These are phyloP conservation scores for Corvus moneduloides DNA, from an alignment of 2,113 vertebrate genomes.

Conservation along the genomic window DNA sequence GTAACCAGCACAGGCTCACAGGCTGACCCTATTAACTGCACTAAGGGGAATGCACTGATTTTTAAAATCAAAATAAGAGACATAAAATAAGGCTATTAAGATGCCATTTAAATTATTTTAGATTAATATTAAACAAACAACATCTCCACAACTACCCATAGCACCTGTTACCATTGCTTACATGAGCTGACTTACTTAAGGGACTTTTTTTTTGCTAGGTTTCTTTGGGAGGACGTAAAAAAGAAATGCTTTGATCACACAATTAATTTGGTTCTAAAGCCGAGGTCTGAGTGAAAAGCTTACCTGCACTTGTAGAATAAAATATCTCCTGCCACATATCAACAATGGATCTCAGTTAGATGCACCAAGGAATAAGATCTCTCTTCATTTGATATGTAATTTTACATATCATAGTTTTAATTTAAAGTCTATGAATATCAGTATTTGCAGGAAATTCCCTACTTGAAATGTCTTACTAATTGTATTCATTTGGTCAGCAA, in stretches of 20 bases:
- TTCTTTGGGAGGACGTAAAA: conserved; percentile 27
- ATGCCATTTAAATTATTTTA: conserved; percentile 67
- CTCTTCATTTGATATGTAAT: neutral
- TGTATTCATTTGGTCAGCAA: conserved; percentile 55
- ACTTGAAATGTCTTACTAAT: conserved; percentile 42
- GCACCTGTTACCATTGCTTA: conserved; percentile 62
- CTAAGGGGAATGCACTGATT: conserved; percentile 40
- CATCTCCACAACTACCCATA: conserved; percentile 4
- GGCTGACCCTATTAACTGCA: conserved; percentile 76
- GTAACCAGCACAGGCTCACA: conserved; percentile 66
- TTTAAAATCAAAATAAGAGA: conserved; percentile 65
- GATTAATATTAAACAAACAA: conserved; percentile 63
- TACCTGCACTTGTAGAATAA: conserved; percentile 18
- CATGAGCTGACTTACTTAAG: conserved; percentile 1
- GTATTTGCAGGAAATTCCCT: conserved; percentile 23
- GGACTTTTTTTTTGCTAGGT: neutral
- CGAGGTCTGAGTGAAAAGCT: conserved; percentile 5
- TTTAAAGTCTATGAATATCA: neutral
- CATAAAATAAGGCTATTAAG: conserved; percentile 49
- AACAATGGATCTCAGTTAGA: neutral
- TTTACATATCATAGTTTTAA: conserved; percentile 21
- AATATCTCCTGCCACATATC: neutral
- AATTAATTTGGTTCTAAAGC: conserved; percentile 44
- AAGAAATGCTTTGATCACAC: conserved; percentile 44
- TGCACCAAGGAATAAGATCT: neutral